Evolutionary conservation across 2,888 invertebrate genomes (phyloP).

Genomic region (Sepiola atlantica): DNA sequence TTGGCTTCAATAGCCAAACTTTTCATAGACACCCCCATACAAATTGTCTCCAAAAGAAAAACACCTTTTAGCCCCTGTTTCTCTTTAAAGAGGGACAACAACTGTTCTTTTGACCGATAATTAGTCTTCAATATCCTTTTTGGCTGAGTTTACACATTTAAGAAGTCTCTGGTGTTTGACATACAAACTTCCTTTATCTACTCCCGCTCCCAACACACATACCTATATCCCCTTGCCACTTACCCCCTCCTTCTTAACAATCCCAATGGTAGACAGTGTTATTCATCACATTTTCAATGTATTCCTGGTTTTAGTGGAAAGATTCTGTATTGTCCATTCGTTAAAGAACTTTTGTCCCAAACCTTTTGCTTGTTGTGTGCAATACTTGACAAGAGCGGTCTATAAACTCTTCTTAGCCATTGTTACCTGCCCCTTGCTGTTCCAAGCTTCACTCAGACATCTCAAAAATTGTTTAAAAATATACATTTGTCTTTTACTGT

Average conservation of each 20-base stretch:
- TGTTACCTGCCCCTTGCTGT: neutral
- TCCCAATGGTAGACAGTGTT: neutral
- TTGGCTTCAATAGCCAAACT: constrained; percentile 19
- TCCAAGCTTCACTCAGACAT: neutral
- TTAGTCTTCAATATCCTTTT: neutral
- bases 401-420: neutral
- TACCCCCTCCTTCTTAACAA: too few species aligned
- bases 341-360: neutral
- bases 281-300: neutral
- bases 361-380: neutral
- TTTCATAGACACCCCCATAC: neutral
- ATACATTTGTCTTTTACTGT: neutral
- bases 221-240: too few species aligned
- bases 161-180: constrained; percentile 32
- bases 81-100: neutral
- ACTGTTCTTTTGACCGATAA: neutral
- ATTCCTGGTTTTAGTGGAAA: neutral
- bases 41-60: constrained; percentile 12
- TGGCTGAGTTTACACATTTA: neutral
- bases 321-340: neutral
- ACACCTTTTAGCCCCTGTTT: constrained; percentile 11
- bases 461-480: neutral
- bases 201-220: neutral
- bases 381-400: neutral
- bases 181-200: neutral